These are phyloP conservation scores for Cenopis cana DNA, from an alignment of 2,888 invertebrate genomes.

Conservation along the genomic window DNA sequence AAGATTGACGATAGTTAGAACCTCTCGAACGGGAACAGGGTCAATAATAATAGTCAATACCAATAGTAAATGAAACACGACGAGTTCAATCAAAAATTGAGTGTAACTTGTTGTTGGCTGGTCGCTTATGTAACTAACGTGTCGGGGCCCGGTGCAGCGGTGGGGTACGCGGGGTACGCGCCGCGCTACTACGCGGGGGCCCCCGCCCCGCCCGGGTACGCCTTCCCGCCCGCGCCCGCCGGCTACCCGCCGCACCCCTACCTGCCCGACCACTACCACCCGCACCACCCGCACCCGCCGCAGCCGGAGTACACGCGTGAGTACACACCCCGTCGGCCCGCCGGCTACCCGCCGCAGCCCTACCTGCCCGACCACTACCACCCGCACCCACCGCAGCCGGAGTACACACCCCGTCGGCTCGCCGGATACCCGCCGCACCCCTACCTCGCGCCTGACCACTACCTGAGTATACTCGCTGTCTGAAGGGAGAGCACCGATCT, in stretches of 20 bases:
- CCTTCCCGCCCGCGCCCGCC: conserved; percentile 54
- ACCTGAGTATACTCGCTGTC: no score
- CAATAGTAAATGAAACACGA: background rate
- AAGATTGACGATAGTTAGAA: background rate
- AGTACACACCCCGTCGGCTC: no score
- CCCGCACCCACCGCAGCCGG: no score
- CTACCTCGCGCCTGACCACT: no score
- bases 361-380: no score
- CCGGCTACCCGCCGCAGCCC: conserved; percentile 55
- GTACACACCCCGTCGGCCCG: conserved; percentile 55
- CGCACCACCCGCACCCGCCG: conserved; percentile 46
- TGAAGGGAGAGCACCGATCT: no score
- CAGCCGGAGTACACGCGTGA: conserved; percentile 67
- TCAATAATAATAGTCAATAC: background rate
- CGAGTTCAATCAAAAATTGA: background rate
- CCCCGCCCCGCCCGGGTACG: conserved; percentile 7
- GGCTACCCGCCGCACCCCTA: conserved; percentile 58
- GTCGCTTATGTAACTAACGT: conserved; percentile 12
- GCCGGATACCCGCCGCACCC: no score
- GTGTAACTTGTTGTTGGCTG: background rate
- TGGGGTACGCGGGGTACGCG: conserved; percentile 14
- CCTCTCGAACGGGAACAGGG: background rate
- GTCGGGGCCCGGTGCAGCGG: conserved; percentile 11
- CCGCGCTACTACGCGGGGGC: conserved; percentile 1
- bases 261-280: conserved; percentile 55